phyloP scores from a whole-genome alignment of 2,113 vertebrate species.

The Tamias sibiricus region DNA sequence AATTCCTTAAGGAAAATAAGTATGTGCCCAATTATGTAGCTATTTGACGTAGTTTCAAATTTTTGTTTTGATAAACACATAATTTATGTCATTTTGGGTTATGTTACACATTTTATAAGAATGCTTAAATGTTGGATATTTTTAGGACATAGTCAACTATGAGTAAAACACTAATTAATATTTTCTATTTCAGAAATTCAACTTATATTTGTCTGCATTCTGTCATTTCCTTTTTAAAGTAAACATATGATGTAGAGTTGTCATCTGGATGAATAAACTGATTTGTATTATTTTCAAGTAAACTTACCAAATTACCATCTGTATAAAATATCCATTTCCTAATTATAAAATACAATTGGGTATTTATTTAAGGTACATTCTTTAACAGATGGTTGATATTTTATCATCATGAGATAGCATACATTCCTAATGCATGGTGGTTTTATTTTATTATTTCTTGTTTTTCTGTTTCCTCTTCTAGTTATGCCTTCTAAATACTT shows the following conservation, averaged over 20 bases:
- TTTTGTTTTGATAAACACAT: neutral
- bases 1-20: neutral
- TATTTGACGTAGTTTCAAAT: neutral
- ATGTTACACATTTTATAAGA: neutral
- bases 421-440: neutral
- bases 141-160: neutral
- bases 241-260: neutral
- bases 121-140: neutral
- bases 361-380: neutral
- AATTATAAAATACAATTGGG: neutral
- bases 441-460: neutral
- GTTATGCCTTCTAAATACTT: neutral
- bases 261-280: neutral
- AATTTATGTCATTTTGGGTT: neutral
- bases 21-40: neutral
- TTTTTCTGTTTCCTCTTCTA: neutral
- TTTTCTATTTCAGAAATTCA: neutral
- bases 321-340: slow-evolving; percentile 17
- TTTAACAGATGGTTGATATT: neutral
- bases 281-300: neutral
- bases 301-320: neutral
- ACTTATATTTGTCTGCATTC: neutral
- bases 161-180: neutral
- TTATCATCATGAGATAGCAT: neutral
- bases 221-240: neutral